Evolutionary conservation across 2,888 invertebrate species (phyloP).

Genomic region (Tricholauxania praeusta): DNA sequence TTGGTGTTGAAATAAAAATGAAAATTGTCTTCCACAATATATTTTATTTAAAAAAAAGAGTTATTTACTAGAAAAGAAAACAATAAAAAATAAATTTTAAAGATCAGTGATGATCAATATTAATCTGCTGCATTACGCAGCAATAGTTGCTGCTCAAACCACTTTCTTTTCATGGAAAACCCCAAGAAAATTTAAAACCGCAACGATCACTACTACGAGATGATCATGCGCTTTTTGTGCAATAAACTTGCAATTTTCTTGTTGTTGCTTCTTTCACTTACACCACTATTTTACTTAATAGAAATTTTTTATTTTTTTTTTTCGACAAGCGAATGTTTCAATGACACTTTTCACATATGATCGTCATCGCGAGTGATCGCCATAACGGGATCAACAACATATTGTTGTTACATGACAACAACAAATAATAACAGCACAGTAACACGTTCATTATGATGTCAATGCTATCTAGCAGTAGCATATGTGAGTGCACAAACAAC

Average conservation of each 20-base stretch:
- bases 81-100: no score
- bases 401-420: constrained; percentile 21
- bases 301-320: no score
- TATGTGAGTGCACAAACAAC: background rate
- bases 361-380: constrained; percentile 1
- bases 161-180: constrained; percentile 42
- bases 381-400: constrained; percentile 37
- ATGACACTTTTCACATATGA: constrained; percentile 37
- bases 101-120: no score
- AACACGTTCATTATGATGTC: constrained; percentile 40
- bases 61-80: no score
- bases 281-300: constrained; percentile 23
- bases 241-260: background rate
- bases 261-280: background rate
- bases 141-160: constrained; percentile 11
- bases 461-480: constrained; percentile 32
- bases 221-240: background rate
- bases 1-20: constrained; percentile 28
- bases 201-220: background rate
- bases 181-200: background rate
- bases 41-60: no score
- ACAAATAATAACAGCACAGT: constrained; percentile 6
- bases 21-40: background rate
- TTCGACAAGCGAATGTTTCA: constrained; percentile 36
- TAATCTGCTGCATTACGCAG: no score